Base-by-base conservation (phyloP, 2,888 invertebrate genomes). In the Stramonita haemastoma region DNA sequence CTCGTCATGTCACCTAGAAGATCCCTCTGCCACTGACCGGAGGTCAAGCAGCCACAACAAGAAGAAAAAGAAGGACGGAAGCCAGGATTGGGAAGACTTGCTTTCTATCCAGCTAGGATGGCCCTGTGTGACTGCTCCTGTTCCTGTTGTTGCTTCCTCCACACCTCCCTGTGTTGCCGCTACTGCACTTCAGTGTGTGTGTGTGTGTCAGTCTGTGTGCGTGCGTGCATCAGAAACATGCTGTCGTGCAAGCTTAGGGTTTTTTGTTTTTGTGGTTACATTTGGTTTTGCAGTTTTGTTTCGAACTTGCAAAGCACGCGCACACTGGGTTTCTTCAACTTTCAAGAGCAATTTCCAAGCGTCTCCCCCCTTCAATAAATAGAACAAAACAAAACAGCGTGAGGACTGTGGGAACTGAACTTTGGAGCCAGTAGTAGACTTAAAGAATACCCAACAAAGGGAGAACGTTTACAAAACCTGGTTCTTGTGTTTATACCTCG, bases 401-500 rank as follows among this genome's bases (percentile, higher is more conserved):
- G 46, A 46, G 46, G 46, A 46, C 46, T 46, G 46, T 46, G 46
- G 2, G 46, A 46, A 46, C 46, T 46, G 46, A 46, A 46, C 46
- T 46, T 46, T 2, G 8, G 46, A 46, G 46, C 46, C 46, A 46
- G 46, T 46, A 46, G 46, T 46, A 46, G 46, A 46, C 46, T 46
- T 46, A 8, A 46, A 46, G 46, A 46, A 46, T 46, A 46, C 46
- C 46, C 46, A 46, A 46, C 46, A 34, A 34, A 34, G 4, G 79
- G 79, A 79, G 56, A 46, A 83, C 83, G 17, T 81, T 81, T 81
- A 8, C 29, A 79, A 29, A 73, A 83, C 13, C 15, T 56, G 57
- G 29, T 85, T 85, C 84, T 29, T 57, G 84, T 85, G 84, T 29
- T 85, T 85, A 22, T 60, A 57, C 86, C 86, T 86, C 86, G 86